Evolutionary conservation across 2,797 vertebrate species (phyloP).

Genomic region (Pampus argenteus): DNA sequence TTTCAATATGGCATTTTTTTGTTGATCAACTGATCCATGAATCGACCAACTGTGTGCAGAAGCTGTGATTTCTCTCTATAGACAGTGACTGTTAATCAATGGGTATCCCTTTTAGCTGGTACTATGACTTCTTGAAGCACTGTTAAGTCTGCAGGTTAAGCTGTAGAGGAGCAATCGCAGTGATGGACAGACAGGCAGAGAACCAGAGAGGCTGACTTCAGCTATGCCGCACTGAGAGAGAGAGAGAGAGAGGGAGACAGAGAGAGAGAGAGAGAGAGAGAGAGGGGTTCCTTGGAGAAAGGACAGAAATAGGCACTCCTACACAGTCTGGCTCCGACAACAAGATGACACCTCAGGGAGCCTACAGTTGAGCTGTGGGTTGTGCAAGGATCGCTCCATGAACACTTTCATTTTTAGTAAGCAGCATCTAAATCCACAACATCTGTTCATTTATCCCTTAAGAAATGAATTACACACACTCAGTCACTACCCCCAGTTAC

Average conservation of each 20-base stretch:
- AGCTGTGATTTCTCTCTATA: conserved; percentile 15
- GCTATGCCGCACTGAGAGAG: conserved; percentile 19
- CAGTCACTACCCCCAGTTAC: not conserved
- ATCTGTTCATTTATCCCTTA: conserved; percentile 62
- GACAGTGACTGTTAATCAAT: conserved; percentile 16
- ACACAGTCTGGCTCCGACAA: conserved; percentile 83
- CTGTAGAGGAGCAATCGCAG: conserved; percentile 16
- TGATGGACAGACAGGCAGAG: conserved; percentile 31
- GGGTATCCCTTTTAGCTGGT: conserved; percentile 24
- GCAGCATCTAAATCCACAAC: conserved; percentile 64
- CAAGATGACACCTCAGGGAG: conserved; percentile 80
- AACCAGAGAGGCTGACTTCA: conserved; percentile 30
- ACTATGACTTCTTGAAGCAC: conserved; percentile 9
- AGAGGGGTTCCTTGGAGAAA: conserved; percentile 54
- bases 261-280: conserved; percentile 20
- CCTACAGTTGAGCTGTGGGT: conserved; percentile 81
- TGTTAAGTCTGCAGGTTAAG: conserved; percentile 28
- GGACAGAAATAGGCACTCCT: conserved; percentile 82
- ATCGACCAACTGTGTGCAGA: not conserved
- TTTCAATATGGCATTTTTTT: too few relatives aligned
- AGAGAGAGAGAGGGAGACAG: conserved; percentile 3
- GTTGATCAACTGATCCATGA: not conserved
- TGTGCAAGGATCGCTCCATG: conserved; percentile 46
- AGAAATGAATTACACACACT: conserved; percentile 30
- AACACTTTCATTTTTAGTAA: conserved; percentile 55